Evolutionary conservation across 2,888 invertebrate genomes (phyloP).

Genomic region (Leptopilina syphax): DNA sequence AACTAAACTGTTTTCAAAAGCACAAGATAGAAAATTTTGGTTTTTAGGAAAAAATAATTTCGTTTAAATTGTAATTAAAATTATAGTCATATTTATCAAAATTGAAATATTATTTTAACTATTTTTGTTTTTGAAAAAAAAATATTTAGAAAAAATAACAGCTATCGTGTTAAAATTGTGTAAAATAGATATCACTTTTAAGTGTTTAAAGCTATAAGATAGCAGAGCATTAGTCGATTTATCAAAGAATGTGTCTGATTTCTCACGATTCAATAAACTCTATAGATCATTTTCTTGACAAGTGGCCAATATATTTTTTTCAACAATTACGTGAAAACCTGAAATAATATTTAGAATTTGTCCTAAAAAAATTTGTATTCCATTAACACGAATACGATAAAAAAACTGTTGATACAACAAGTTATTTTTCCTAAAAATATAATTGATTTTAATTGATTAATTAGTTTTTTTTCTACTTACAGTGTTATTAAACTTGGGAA

Average conservation of each 20-base stretch:
- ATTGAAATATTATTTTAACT: too few relatives aligned
- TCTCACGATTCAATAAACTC: conserved; percentile 20
- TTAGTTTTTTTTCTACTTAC: neutral
- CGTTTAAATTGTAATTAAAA: too few relatives aligned
- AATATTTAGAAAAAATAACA: neutral
- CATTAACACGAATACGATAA: too few relatives aligned
- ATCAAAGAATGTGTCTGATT: conserved; percentile 33
- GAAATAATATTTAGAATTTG: neutral
- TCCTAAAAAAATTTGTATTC: too few relatives aligned
- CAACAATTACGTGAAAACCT: neutral
- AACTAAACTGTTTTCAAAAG: too few relatives aligned
- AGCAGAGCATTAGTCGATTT: conserved; percentile 36
- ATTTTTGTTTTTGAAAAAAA: too few relatives aligned
- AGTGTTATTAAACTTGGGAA: neutral
- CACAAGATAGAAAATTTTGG: too few relatives aligned
- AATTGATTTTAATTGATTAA: neutral
- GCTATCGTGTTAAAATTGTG: conserved; percentile 3
- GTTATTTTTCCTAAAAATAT: too few relatives aligned
- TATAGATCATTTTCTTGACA: neutral
- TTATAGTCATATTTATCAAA: too few relatives aligned
- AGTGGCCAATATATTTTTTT: neutral
- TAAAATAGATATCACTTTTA: conserved; percentile 18
- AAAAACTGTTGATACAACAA: too few relatives aligned
- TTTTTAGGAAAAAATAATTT: too few relatives aligned
- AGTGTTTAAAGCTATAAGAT: conserved; percentile 13